Evolutionary conservation across 2,113 vertebrate genomes (phyloP).

Genomic region (Scortum barcoo): DNA sequence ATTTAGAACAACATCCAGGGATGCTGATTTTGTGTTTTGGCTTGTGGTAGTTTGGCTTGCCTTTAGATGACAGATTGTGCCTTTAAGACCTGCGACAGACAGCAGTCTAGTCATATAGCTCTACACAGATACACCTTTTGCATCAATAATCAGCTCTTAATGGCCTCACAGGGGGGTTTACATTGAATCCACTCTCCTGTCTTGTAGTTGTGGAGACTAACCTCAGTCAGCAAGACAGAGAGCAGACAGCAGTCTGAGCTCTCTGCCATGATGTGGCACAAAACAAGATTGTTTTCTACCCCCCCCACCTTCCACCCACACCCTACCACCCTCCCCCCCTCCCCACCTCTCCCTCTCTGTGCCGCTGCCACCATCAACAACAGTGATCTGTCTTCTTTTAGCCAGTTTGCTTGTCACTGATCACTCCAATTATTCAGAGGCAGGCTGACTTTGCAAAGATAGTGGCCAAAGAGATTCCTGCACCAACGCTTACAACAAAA

Average conservation of each 20-base stretch:
- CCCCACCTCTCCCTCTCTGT: slow-evolving; percentile 4
- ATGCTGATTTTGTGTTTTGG: not conserved
- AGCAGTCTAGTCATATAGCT: not conserved
- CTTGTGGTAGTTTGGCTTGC: no score
- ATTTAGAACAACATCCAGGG: not conserved
- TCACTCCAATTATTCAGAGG: slow-evolving; percentile 60
- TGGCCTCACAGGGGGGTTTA: slow-evolving; percentile 19
- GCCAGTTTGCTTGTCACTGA: slow-evolving; percentile 62
- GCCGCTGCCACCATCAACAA: slow-evolving; percentile 41
- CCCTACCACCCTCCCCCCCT: not conserved
- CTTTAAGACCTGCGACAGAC: slow-evolving; percentile 9
- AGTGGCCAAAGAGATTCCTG: slow-evolving; percentile 40
- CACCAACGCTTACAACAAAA: slow-evolving; percentile 21
- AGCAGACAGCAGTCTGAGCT: slow-evolving; percentile 47
- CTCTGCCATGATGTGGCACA: slow-evolving; percentile 44
- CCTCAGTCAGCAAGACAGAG: slow-evolving; percentile 44
- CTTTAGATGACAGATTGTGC: not conserved
- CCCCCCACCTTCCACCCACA: not conserved
- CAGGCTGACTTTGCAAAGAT: slow-evolving; percentile 47
- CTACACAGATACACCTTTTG: slow-evolving; percentile 26
- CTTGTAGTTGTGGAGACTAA: slow-evolving; percentile 19
- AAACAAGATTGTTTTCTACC: slow-evolving; percentile 51
- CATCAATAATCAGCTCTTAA: slow-evolving; percentile 39
- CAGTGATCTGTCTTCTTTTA: slow-evolving; percentile 55
- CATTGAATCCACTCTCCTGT: slow-evolving; percentile 37